Conservation (phyloP, 2,888 invertebrate genomes). For the Copidosoma aretas region DNA sequence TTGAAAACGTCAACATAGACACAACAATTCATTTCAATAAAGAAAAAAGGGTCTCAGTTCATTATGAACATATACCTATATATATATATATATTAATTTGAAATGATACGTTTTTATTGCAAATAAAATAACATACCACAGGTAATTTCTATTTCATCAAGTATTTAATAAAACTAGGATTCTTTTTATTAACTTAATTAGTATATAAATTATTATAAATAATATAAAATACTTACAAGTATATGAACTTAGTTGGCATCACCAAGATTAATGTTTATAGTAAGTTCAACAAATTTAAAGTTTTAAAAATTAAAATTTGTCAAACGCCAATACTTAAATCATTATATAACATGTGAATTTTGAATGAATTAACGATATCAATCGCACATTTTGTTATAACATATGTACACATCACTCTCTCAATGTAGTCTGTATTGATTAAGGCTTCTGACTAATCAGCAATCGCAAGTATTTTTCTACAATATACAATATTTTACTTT, state of each 20-base stretch:
- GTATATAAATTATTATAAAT: not conserved
- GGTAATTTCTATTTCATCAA: slow-evolving; percentile 59
- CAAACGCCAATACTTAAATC: slow-evolving; percentile 33
- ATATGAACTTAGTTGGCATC: not conserved
- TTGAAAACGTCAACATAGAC: too few relatives aligned
- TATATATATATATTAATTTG: slow-evolving; percentile 58
- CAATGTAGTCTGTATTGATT: slow-evolving; percentile 61
- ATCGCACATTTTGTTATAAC: slow-evolving; percentile 57
- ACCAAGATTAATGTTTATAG: not conserved
- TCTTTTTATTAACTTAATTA: slow-evolving; percentile 23
- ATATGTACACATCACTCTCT: slow-evolving; percentile 61
- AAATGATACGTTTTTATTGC: slow-evolving; percentile 57
- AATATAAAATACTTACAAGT: not conserved
- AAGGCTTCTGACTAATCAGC: slow-evolving; percentile 57
- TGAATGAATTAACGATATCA: not conserved
- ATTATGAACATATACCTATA: slow-evolving; percentile 57
- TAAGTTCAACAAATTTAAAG: slow-evolving; percentile 39
- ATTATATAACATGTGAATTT: slow-evolving; percentile 32
- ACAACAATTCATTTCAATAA: too few relatives aligned
- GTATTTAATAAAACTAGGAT: slow-evolving; percentile 60
- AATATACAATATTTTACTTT: slow-evolving; percentile 59
- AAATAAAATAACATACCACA: slow-evolving; percentile 53
- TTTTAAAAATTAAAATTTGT: slow-evolving; percentile 29
- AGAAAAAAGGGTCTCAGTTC: too few relatives aligned
- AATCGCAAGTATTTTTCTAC: slow-evolving; percentile 62